A percentile compares a stretch with the other conserved stretches of the same genome.
Evolutionary conservation across 2,888 invertebrate species (phyloP).

Genomic region (Tortrix viridana): DNA sequence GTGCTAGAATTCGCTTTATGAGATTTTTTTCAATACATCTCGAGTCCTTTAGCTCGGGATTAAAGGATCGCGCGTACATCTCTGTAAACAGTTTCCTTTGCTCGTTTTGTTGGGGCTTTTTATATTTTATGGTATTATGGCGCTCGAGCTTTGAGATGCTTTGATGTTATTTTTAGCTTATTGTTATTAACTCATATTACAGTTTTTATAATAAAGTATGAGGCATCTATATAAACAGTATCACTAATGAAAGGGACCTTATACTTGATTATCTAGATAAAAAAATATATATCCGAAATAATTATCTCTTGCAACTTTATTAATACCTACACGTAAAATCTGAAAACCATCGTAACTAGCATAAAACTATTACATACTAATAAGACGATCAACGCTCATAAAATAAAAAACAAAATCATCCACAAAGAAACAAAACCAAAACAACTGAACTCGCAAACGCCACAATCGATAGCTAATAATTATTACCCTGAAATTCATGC

Average conservation of each 20-base stretch:
- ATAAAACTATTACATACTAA: too few relatives aligned
- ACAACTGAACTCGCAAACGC: constrained; percentile 42
- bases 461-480: constrained; percentile 81
- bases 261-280: neutral
- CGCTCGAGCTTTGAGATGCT: constrained; percentile 20
- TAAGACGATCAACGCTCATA: neutral
- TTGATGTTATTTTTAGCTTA: constrained; percentile 22
- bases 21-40: constrained; percentile 72
- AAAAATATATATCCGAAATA: too few relatives aligned
- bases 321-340: too few relatives aligned
- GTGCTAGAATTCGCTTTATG: constrained; percentile 80
- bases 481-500: constrained; percentile 84
- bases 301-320: too few relatives aligned
- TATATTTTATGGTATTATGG: constrained; percentile 40
- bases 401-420: constrained; percentile 6
- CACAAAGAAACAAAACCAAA: neutral
- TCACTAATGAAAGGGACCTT: neutral
- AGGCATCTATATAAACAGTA: neutral
- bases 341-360: too few relatives aligned
- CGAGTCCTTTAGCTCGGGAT: constrained; percentile 66
- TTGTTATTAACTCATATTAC: neutral
- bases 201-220: neutral
- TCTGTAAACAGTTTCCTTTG: constrained; percentile 65
- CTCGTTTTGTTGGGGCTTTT: constrained; percentile 53
- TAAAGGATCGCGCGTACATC: constrained; percentile 63